A percentile compares a stretch with the other conserved stretches of the same genome.
These are phyloP conservation scores for Sesia apiformis DNA, from an alignment of 2,888 invertebrate species.

Conservation along the genomic window DNA sequence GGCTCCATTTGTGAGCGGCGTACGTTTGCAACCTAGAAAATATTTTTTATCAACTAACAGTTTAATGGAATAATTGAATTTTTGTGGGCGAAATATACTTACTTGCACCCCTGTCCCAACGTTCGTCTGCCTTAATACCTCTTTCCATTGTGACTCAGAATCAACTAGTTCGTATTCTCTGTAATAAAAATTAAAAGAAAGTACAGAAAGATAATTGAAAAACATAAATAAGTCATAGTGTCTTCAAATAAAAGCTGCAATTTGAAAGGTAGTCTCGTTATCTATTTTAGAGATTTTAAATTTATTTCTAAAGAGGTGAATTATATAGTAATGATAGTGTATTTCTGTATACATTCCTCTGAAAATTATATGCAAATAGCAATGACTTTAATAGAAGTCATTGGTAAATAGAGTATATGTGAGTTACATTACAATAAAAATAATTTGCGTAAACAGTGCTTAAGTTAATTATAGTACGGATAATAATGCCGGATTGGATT, in stretches of 20 bases:
- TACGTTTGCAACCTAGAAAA: conserved; percentile 79
- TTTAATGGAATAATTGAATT: conserved; percentile 2
- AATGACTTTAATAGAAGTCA: too few species aligned
- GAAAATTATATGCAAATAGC: too few species aligned
- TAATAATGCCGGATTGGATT: too few species aligned
- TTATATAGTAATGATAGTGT: too few species aligned
- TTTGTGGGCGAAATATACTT: conserved; percentile 14
- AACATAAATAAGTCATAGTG: neutral
- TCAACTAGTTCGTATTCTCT: conserved; percentile 85
- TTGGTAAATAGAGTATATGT: too few species aligned
- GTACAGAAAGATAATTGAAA: neutral
- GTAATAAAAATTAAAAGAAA: conserved; percentile 6
- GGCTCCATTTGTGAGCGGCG: conserved; percentile 73
- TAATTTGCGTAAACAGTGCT: too few species aligned
- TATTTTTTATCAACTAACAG: neutral
- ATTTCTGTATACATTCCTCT: too few species aligned
- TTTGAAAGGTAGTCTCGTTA: neutral
- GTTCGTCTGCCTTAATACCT: conserved; percentile 84
- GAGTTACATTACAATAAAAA: too few species aligned
- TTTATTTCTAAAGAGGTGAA: too few species aligned
- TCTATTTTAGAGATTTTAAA: neutral
- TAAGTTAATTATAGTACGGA: too few species aligned
- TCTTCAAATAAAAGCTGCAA: neutral
- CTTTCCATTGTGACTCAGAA: conserved; percentile 91
- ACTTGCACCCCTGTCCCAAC: conserved; percentile 67